Evolutionary conservation across 2,888 invertebrate genomes (phyloP), one percentile per base, ranked within the genome.

Genomic region (Timandra comae): DNA sequence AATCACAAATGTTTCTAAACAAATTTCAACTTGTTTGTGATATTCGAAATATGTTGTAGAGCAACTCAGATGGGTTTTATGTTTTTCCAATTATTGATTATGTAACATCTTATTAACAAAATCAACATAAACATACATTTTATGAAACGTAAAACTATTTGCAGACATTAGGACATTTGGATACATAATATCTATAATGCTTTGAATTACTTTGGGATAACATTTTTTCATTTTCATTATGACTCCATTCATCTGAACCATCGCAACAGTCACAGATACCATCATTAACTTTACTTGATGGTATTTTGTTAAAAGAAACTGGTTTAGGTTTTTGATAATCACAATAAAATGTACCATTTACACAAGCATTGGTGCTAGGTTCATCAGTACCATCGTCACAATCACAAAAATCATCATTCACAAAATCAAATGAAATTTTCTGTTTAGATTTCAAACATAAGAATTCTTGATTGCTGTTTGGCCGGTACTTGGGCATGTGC

Each of bases 221-320:
- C 12, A 82, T 41, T 43, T 60, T 65, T 25, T 56, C 42, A 6
- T 16, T 16, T 11, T 46, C 51, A 4, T 52, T 27, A 33, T 56
- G 51, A 4, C 72, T 43, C 91, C 91, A 94, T 71, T 96, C 96
- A 73, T 96, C 96, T 27, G 94, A 93, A n/a, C 95, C 95, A 79
- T 96, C 96, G 72, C 95, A 96, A 60, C 96, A 96, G 73, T 96
- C 96, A 85, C 98, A 98, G 46, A 97, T 91, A 4, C 95, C 95
- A 88, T 98, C 98, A 75, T 97, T 97, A 0, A 99, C 93, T 63
- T 93, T 88, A 43, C 91, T 91, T 1, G 97, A 94, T 6, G 92
- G 90, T 49, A 88, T 69, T 43, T 47, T 50, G 24, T 72, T 68
- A 31, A 54, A 85, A 77, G 51, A 77, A 65, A 81, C 52, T 2